phyloP scores from a whole-genome alignment of 2,797 vertebrate genomes.

The Phrynocephalus vlangalii region DNA sequence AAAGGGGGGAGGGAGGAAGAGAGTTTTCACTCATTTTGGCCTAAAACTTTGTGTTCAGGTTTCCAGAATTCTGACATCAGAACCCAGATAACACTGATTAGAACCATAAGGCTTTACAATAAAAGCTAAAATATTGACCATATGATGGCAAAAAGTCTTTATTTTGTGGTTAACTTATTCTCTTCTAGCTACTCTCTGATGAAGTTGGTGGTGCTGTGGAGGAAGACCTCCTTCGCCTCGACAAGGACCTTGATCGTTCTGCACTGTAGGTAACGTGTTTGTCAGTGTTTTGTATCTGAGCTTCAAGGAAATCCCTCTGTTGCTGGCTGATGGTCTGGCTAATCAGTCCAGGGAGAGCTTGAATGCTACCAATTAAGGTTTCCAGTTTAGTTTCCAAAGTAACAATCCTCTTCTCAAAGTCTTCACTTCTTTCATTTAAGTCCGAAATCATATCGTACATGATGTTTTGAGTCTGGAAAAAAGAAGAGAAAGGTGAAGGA shows the following conservation, averaged over 20 bases:
- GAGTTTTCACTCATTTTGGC: slow-evolving; percentile 86
- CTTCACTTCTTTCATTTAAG: slow-evolving; percentile 97
- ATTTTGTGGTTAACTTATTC: slow-evolving; percentile 86
- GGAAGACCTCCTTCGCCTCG: slow-evolving; percentile 91
- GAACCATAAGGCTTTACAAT: slow-evolving; percentile 99
- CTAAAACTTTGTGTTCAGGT: slow-evolving; percentile 85
- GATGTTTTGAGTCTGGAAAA: slow-evolving; percentile 96
- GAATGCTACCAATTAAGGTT: slow-evolving; percentile 94
- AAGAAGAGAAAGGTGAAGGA: slow-evolving; percentile 68
- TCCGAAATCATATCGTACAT: slow-evolving; percentile 99
- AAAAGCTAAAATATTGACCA: slow-evolving; percentile 99
- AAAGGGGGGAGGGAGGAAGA: slow-evolving; percentile 67
- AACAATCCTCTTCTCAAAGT: slow-evolving; percentile 99
- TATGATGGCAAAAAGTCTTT: slow-evolving; percentile 99
- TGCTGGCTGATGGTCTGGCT: slow-evolving; percentile 97
- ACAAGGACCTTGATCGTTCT: slow-evolving; percentile 92
- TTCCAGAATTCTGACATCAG: slow-evolving; percentile 96
- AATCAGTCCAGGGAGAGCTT: slow-evolving; percentile 96
- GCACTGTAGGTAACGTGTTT: slow-evolving; percentile 86
- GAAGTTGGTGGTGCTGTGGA: slow-evolving; percentile 98
- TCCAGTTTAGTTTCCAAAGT: slow-evolving; percentile 96
- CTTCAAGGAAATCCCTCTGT: slow-evolving; percentile 94
- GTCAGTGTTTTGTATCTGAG: slow-evolving; percentile 94
- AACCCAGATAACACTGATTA: slow-evolving; percentile 97
- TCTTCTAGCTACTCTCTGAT: slow-evolving; percentile 99